Conservation (phyloP, 2,888 invertebrate species). For the Cetonia aurata region DNA sequence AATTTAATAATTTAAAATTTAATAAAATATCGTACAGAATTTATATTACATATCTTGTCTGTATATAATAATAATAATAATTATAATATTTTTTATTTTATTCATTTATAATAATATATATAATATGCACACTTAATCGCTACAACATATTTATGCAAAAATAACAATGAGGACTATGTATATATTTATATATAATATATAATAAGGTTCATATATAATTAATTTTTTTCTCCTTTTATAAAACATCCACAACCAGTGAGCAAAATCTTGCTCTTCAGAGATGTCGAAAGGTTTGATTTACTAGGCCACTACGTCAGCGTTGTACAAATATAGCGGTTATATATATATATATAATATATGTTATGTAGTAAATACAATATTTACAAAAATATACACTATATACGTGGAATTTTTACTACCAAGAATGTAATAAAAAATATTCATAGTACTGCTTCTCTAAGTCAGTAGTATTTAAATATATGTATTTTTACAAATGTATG, state of each 20-base stretch:
- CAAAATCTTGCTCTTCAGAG: constrained; percentile 36
- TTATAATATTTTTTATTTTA: constrained; percentile 46
- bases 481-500: not conserved
- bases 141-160: constrained; percentile 63
- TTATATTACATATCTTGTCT: constrained; percentile 57
- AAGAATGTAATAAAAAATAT: constrained; percentile 57
- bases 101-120: constrained; percentile 41
- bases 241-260: constrained; percentile 60
- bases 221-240: constrained; percentile 46
- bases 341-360: no score
- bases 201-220: constrained; percentile 48
- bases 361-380: constrained; percentile 60
- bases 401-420: constrained; percentile 59
- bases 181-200: constrained; percentile 45
- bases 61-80: constrained; percentile 54
- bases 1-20: constrained; percentile 66
- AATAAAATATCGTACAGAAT: constrained; percentile 64
- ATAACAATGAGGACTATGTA: constrained; percentile 64
- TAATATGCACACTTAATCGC: constrained; percentile 56
- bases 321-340: constrained; percentile 65
- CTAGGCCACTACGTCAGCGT: constrained; percentile 66
- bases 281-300: constrained; percentile 59
- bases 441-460: constrained; percentile 62
- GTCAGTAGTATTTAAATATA: constrained; percentile 50
- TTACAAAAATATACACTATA: constrained; percentile 66